Conservation (phyloP, 2,888 invertebrate species). For the Drosophila mulleri region DNA sequence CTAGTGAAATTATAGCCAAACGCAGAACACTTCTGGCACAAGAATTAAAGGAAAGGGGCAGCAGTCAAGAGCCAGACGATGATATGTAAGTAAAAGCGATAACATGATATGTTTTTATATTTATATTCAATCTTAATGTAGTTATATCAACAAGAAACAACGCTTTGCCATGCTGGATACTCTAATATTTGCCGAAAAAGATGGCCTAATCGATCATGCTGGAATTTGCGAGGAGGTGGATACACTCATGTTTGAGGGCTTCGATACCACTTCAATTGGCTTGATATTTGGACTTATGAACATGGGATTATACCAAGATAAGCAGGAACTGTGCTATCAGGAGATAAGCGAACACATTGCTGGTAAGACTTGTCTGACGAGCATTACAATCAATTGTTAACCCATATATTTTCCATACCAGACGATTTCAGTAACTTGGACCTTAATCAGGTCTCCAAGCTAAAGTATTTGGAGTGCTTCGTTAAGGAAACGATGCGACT, state of each 20-base stretch:
- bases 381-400: neutral
- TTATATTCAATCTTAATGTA: neutral
- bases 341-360: conserved; percentile 69
- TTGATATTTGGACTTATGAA: conserved; percentile 78
- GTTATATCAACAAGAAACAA: conserved; percentile 64
- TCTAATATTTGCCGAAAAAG: conserved; percentile 70
- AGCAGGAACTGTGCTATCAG: conserved; percentile 73
- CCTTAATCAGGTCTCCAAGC: conserved; percentile 46
- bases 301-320: conserved; percentile 65
- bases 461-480: conserved; percentile 67
- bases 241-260: conserved; percentile 87
- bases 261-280: conserved; percentile 76
- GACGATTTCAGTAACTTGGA: conserved; percentile 65
- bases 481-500: conserved; percentile 84
- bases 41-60: conserved; percentile 20
- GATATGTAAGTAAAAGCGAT: conserved; percentile 41
- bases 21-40: conserved; percentile 59
- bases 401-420: neutral
- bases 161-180: conserved; percentile 82
- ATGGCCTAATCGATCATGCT: conserved; percentile 79
- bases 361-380: conserved; percentile 44
- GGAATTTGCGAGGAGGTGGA: conserved; percentile 89
- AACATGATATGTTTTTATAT: neutral
- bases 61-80: conserved; percentile 33
- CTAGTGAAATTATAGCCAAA: conserved; percentile 80